Base-by-base conservation (phyloP, 2,797 vertebrate genomes). In the Champsocephalus esox region DNA sequence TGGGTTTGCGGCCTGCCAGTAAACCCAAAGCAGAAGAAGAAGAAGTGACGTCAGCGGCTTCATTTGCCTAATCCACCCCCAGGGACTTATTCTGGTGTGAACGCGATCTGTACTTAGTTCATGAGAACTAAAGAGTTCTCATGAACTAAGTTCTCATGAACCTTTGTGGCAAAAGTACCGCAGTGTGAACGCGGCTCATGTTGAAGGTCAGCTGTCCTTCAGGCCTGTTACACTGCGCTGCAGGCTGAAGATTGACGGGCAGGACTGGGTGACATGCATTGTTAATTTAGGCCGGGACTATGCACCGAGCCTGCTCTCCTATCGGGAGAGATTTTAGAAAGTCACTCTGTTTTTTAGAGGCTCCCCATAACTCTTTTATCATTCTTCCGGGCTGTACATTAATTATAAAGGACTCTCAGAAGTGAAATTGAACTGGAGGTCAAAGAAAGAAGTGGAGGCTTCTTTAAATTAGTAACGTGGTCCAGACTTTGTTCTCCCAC, bases 271-370 rank as follows among this genome's bases (percentile, higher is more conserved):
- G 56, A 24, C 34, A 38, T 38, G 8, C 34, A 38, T 38, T 38
- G 34, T 38, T 38, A 38, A 38, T 38, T 38, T 38, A 38, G 19
- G 19, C 19, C 19, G 34, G 34, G 34, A 38, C 51, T 45, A 46
- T 66, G 75, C 59, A 70, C n/a, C 32, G 56, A 11, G 16, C 21
- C 3, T 54, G 32, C 51, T 61, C 75, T 64, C 44, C 9, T 34
- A 24, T 46, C 0, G 1, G 14, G 52, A 82, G 76, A 68, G 41
- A 50, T 74, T 79, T 72, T 57, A 66, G 24, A 77, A 58, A 41
- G 49, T 67, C 57, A 12, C 32, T 56, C 52, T 61, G 76, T 57
- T 76, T 63, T 81, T 82, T 75, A 56, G n/a, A 84, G 73, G 83
- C 68, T 2, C 12, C 19, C 43, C 43, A 32, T 83, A 44, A 79